Base-by-base conservation (phyloP, 2,797 vertebrate genomes). In the Neosilurus mollespiculum region DNA sequence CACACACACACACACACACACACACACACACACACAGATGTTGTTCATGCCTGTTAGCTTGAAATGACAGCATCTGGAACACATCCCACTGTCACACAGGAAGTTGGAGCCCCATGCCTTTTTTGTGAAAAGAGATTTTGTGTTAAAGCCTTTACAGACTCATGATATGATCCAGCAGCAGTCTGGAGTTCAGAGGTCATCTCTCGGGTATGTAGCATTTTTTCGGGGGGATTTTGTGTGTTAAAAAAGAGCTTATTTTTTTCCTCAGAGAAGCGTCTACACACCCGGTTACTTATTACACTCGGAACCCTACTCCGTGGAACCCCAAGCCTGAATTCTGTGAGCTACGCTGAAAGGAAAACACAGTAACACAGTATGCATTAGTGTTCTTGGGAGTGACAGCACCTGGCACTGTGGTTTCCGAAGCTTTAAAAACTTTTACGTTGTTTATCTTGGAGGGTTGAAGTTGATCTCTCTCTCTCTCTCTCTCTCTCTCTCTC, bases 1-100 rank as follows among this genome's bases (percentile, higher is more conserved):
- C 84, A 73, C 75, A 59, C 61, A 78, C 65, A 66, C 81, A 83
- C 80, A 49, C 83, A 65, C 67, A 43, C 62, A 81, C 77, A 80
- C 85, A 85, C 72, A 24, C 80, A 56, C 84, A 64, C 70, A 49
- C 64, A 78, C 80, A 80, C 86, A 87, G 87, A 86, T 87, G 87
- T 87, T 87, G 82, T 54, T 77, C 43, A 69, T 8, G 34, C 80
- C 80, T 67, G 71, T 78, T 82, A 65, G 24, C 49, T 71, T 80
- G 72, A 73, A 86, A 79, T 78, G 85, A 76, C 76, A 86, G 81
- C 82, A 78, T 85, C 82, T 71, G 81, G 80, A 85, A 81, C 81
- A 73, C n/a, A 4, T 86, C 64, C 58, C 64, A 49, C 64, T 75
- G 61, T 64, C 76, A 65, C 59, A 20, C 76, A 65, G 76, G 76